Conservation (phyloP, 2,113 vertebrate genomes). For the Sorex araneus region DNA sequence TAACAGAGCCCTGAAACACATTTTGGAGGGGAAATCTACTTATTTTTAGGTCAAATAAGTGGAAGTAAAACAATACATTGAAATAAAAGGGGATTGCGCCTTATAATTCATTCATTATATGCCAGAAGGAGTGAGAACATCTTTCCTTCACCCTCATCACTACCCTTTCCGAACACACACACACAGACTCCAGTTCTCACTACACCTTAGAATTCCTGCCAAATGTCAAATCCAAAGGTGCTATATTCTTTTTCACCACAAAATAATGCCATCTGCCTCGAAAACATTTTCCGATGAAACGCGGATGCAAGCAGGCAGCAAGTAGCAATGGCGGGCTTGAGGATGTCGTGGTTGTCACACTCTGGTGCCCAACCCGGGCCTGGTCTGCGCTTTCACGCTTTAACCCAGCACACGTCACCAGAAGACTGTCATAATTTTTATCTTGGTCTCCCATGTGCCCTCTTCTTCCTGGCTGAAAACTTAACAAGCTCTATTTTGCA, state of each 20-base stretch:
- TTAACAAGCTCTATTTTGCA: constrained; percentile 48
- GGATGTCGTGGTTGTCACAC: not conserved
- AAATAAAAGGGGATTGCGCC: not conserved
- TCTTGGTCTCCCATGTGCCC: not conserved
- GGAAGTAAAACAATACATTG: not conserved
- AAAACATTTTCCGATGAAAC: constrained; percentile 45
- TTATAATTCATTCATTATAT: constrained; percentile 40
- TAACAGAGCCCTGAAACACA: constrained; percentile 88
- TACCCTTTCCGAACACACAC: not conserved
- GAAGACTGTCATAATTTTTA: not conserved
- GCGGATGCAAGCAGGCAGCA: constrained; percentile 49
- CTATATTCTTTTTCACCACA: constrained; percentile 58
- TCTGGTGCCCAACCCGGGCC: not conserved
- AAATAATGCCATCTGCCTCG: constrained; percentile 56
- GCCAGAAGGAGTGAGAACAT: not conserved
- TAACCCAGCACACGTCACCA: not conserved
- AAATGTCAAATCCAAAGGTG: constrained; percentile 54
- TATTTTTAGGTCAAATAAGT: constrained; percentile 54
- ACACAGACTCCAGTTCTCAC: not conserved
- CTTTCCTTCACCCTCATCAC: not conserved
- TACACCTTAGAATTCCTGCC: constrained; percentile 11
- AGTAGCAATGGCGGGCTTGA: constrained; percentile 3
- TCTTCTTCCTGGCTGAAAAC: constrained; percentile 58
- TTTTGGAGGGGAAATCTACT: not conserved
- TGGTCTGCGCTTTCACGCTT: not conserved